These are phyloP conservation scores for Poeciliopsis paucimaculata DNA, from an alignment of 2,797 vertebrate genomes.

Conservation along the genomic window DNA sequence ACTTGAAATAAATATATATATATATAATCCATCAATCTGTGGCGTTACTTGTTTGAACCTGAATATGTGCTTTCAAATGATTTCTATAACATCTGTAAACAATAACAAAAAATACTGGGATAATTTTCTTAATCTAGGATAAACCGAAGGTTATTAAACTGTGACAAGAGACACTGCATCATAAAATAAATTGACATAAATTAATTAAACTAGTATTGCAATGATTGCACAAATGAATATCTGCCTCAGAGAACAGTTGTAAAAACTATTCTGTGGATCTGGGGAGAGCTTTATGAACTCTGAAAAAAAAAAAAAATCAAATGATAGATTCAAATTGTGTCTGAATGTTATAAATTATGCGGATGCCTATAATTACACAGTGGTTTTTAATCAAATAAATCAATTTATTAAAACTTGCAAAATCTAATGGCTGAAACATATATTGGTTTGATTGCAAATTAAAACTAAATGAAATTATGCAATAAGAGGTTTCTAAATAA, in stretches of 20 bases:
- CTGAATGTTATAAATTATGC: conserved; percentile 1
- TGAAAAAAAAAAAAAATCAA: not conserved
- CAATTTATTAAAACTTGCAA: conserved; percentile 8
- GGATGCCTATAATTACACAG: conserved; percentile 2
- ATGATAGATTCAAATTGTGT: not conserved
- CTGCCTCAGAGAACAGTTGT: conserved; percentile 3
- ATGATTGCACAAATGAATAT: conserved; percentile 19
- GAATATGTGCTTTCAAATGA: not conserved
- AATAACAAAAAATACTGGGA: not conserved
- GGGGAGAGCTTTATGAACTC: conserved; percentile 4
- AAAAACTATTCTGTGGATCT: conserved; percentile 17
- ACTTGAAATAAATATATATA: not conserved
- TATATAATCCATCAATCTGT: not conserved
- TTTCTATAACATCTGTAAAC: not conserved
- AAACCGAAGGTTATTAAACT: conserved; percentile 22
- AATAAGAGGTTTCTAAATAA: conserved; percentile 9
- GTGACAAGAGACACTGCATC: conserved; percentile 18
- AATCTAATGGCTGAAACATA: conserved; percentile 18
- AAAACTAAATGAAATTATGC: conserved; percentile 1
- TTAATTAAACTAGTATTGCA: conserved; percentile 14
- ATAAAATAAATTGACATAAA: conserved; percentile 18
- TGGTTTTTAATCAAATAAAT: conserved; percentile 19
- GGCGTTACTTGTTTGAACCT: not conserved
- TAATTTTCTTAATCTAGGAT: not conserved
- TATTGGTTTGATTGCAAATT: conserved; percentile 7